These are phyloP conservation scores for Theodoxus fluviatilis DNA, from an alignment of 2,888 invertebrate species.

Conservation along the genomic window DNA sequence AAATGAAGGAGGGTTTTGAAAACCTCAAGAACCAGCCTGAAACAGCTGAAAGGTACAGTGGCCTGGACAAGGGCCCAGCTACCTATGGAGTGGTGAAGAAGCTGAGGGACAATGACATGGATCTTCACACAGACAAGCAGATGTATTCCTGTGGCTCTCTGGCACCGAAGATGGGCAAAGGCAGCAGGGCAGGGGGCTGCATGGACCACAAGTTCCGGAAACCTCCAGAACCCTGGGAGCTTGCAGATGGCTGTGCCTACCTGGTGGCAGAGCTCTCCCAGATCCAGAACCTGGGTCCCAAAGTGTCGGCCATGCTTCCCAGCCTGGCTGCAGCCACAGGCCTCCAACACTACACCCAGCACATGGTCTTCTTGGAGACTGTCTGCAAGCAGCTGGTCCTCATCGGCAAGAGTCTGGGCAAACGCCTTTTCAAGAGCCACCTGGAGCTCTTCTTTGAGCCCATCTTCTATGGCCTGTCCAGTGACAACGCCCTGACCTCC, in stretches of 20 bases:
- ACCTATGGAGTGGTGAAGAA: slow-evolving; percentile 67
- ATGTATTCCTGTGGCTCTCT: slow-evolving; percentile 70
- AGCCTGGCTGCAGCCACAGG: slow-evolving; percentile 65
- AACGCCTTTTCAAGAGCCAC: slow-evolving; percentile 68
- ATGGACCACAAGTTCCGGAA: slow-evolving; percentile 67
- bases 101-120: slow-evolving; percentile 67
- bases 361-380: slow-evolving; percentile 68
- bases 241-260: slow-evolving; percentile 69
- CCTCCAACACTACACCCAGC: slow-evolving; percentile 67
- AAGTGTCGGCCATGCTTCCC: slow-evolving; percentile 64
- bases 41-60: slow-evolving; percentile 64
- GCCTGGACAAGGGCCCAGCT: slow-evolving; percentile 64
- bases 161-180: slow-evolving; percentile 69
- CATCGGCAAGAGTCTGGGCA: slow-evolving; percentile 65
- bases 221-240: slow-evolving; percentile 70
- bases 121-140: slow-evolving; percentile 67
- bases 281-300: slow-evolving; percentile 53
- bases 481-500: slow-evolving; percentile 69
- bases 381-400: slow-evolving; percentile 67
- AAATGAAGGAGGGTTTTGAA: slow-evolving; percentile 65
- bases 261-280: slow-evolving; percentile 67
- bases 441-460: too few species aligned
- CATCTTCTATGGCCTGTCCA: too few species aligned
- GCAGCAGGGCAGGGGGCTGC: slow-evolving; percentile 65
- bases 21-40: slow-evolving; percentile 66